Percentiles rank a stretch among this genome's conserved stretches.
Evolutionary conservation across 2,113 vertebrate genomes (phyloP).

Genomic region (Ailuropoda melanoleuca): DNA sequence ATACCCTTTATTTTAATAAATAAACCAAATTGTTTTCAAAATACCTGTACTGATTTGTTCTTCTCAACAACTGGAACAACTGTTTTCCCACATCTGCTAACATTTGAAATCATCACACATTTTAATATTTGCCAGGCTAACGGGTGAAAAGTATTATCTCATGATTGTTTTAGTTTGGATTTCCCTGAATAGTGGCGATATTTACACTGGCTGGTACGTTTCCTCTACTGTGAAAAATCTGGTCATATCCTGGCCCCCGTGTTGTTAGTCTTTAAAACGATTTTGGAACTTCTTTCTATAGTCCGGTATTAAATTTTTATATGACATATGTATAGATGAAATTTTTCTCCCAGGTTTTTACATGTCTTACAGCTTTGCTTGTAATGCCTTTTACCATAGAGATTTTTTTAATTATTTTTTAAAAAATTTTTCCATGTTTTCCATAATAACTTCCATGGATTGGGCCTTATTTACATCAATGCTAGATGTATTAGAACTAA

Average conservation of each 20-base stretch:
- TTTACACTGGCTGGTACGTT: not conserved
- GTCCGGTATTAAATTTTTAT: not conserved
- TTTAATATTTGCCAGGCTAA: not conserved
- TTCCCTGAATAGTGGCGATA: conserved; percentile 27
- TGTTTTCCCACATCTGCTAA: conserved; percentile 11
- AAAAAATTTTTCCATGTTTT: not conserved
- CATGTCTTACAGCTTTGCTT: not conserved
- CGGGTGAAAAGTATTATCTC: not conserved
- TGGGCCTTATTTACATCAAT: not conserved
- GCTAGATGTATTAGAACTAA: not conserved
- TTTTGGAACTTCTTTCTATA: not conserved
- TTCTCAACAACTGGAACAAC: not conserved
- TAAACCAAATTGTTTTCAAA: not conserved
- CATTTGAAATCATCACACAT: not conserved
- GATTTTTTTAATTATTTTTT: not conserved
- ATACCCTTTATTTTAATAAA: not conserved
- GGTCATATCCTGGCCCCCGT: not conserved
- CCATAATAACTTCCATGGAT: not conserved
- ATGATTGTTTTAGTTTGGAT: not conserved
- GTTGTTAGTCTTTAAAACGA: not conserved
- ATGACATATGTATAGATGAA: not conserved
- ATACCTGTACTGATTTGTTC: not conserved
- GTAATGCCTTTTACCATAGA: not conserved
- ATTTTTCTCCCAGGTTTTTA: not conserved
- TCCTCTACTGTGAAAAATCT: not conserved